These are phyloP conservation scores for Tipula helvola DNA, from an alignment of 2,888 invertebrate genomes.

Conservation along the genomic window DNA sequence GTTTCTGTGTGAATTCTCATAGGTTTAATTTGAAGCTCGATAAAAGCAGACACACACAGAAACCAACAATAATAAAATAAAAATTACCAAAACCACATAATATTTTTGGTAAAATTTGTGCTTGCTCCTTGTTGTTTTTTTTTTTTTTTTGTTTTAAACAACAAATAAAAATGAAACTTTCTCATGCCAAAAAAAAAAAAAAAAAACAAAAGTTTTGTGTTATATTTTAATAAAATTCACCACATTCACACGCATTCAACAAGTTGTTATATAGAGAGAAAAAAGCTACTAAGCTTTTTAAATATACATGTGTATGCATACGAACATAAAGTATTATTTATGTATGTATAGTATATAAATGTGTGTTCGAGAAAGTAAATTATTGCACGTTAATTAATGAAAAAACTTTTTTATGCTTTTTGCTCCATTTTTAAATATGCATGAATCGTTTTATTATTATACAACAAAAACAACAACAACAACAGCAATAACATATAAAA, in stretches of 20 bases:
- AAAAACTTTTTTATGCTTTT: neutral
- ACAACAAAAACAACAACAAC: neutral
- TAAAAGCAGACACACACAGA: neutral
- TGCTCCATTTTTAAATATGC: neutral
- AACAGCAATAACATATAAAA: neutral
- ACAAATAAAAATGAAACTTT: neutral
- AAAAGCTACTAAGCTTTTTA: neutral
- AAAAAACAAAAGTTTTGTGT: neutral
- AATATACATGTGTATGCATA: neutral
- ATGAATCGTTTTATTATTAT: neutral
- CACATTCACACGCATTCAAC: neutral
- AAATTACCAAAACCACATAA: neutral
- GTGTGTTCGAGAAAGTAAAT: neutral
- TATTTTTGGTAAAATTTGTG: neutral
- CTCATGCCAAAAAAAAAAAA: neutral
- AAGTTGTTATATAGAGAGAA: neutral
- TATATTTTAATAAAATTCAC: neutral
- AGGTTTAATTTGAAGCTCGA: neutral
- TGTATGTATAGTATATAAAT: too few relatives aligned
- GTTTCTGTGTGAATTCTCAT: neutral
- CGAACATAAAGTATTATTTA: neutral
- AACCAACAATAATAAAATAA: neutral
- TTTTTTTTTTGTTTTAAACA: too few relatives aligned
- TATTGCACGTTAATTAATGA: slow-evolving; percentile 4
- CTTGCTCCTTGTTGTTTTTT: neutral